Base-by-base conservation (phyloP, 1,140 invertebrate species). In the Pygmarrhopalites habei region DNA sequence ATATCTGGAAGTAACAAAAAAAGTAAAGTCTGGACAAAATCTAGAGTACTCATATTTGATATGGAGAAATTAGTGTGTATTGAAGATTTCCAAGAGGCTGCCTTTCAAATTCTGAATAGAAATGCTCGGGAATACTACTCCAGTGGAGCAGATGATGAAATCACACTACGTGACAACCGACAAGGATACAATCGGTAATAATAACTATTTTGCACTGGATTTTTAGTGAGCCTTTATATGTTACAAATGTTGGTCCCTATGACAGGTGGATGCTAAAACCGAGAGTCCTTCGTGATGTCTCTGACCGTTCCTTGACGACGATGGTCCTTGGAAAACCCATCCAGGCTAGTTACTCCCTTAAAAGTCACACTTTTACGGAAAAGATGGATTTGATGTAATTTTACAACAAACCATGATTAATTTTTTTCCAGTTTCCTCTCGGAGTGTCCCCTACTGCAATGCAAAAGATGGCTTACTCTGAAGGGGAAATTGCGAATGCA, bases 401-500 rank as follows among this genome's bases (percentile, higher is more conserved):
- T n/a, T n/a, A n/a, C n/a, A n/a, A n/a, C n/a, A n/a, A n/a, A n/a
- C n/a, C n/a, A n/a, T n/a, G n/a, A n/a, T n/a, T n/a, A n/a, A n/a
- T n/a, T n/a, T n/a, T n/a, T n/a, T n/a, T n/a, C n/a, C n/a, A n/a
- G 2, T 85, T 90, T 78, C 94, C 94, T 0, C 75, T 96, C 26
- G 91, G 90, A 3, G 85, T 97, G 56, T 84, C 93, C 0, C 92
- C 94, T 1, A 89, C 90, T 3, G 92, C 92, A 0, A 92, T 95
- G 89, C 93, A 96, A 73, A 83, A 82, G 71, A 88, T 98, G 89
- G 91, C 92, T 0, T 87, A 94, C 79, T 83, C 86, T 1, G 86
- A 92, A 51, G 94, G 94, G 14, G 93, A 98, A 80, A 78, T 84
- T 61, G 92, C 87, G 43, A 91, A 84, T 75, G 90, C 82, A 1